Conservation (phyloP, 2,113 vertebrate genomes). For the Callipepla squamata region DNA sequence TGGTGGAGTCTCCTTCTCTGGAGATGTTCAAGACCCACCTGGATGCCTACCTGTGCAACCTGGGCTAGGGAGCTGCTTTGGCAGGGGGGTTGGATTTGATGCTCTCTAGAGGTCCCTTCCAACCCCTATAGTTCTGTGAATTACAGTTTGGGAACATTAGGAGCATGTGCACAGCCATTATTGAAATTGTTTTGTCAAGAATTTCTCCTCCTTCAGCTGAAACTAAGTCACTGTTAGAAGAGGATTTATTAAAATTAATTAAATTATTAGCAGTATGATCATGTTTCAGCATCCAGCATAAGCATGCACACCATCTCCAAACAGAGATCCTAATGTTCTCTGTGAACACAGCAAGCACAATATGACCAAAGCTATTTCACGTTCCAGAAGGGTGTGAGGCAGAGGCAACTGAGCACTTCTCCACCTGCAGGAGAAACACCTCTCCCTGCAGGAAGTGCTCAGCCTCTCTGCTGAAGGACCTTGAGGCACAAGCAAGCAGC, state of each 20-base stretch:
- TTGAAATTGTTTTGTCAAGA: not conserved
- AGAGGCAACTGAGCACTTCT: not conserved
- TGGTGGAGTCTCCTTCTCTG: too few species aligned
- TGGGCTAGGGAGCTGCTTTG: too few species aligned
- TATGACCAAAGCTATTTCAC: not conserved
- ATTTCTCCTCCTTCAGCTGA: not conserved
- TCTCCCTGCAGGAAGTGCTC: not conserved
- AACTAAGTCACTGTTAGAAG: not conserved
- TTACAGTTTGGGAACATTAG: not conserved
- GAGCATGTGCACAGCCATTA: not conserved
- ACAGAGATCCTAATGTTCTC: not conserved
- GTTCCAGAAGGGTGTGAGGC: accelerated
- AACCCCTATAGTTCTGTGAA: too few species aligned
- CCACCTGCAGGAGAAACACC: accelerated
- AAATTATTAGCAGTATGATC: not conserved
- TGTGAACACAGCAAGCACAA: not conserved
- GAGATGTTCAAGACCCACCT: too few species aligned
- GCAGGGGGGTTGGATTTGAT: too few species aligned
- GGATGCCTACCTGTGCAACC: too few species aligned
- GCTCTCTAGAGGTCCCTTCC: too few species aligned
- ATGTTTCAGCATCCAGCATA: not conserved
- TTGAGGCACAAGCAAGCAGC: accelerated
- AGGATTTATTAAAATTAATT: not conserved
- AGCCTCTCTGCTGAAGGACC: not conserved
- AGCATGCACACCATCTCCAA: not conserved